These are phyloP conservation scores for Sciurus carolinensis DNA, from an alignment of 2,797 vertebrate genomes.

Conservation along the genomic window DNA sequence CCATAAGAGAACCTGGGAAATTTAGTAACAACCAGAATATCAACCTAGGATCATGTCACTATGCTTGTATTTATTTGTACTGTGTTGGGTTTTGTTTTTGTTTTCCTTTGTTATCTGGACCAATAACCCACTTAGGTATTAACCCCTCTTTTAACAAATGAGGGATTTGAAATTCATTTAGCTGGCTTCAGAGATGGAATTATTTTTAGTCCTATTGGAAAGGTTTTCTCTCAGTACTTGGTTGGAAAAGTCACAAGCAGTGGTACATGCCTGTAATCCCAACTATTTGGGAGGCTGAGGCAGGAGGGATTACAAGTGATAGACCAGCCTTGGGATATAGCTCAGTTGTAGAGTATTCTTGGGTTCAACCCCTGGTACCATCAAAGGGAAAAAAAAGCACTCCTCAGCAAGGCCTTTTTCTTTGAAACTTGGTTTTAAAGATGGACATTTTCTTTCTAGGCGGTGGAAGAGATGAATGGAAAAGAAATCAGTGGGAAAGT, in stretches of 20 bases:
- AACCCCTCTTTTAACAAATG: constrained; percentile 3
- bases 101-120: neutral
- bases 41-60: neutral
- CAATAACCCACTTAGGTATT: constrained; percentile 1
- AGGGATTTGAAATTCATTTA: constrained; percentile 3
- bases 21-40: neutral
- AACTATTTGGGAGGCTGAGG: no score
- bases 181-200: neutral
- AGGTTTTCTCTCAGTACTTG: neutral
- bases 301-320: no score
- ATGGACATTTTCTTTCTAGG: constrained; percentile 89
- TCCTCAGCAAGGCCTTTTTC: neutral
- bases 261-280: no score
- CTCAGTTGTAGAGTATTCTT: no score
- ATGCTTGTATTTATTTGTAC: neutral
- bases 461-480: constrained; percentile 99
- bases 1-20: neutral
- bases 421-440: constrained; percentile 53
- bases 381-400: no score
- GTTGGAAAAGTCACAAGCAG: neutral
- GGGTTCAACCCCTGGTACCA: no score
- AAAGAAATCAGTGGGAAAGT: constrained; percentile 96
- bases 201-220: neutral
- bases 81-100: neutral
- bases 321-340: no score